A percentile compares a stretch with the other conserved stretches of the same genome.
Evolutionary conservation across 1,140 invertebrate species (phyloP).

Genomic region (Camponotus vicinus): DNA sequence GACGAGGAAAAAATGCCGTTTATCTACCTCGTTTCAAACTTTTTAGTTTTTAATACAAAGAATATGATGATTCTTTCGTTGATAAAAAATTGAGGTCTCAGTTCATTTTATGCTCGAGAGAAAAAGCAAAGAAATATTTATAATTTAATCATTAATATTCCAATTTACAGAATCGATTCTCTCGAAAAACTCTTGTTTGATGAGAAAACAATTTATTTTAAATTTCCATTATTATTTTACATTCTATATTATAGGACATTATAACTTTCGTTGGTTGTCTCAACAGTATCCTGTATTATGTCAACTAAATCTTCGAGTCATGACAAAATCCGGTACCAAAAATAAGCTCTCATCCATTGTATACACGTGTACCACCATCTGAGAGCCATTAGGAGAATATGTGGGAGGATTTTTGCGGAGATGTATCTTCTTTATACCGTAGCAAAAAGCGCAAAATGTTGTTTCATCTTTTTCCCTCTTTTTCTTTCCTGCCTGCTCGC

Average conservation of each 20-base stretch:
- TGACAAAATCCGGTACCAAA: background rate
- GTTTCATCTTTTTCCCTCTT: background rate
- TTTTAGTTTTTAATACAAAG: background rate
- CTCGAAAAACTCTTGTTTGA: background rate
- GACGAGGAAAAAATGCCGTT: background rate
- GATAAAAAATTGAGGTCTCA: background rate
- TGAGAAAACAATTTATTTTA: background rate
- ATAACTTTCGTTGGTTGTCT: background rate
- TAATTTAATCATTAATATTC: background rate
- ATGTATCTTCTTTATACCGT: slow-evolving; percentile 16
- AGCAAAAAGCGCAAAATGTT: slow-evolving; percentile 42
- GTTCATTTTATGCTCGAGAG: background rate
- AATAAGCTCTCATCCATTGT: slow-evolving; percentile 19
- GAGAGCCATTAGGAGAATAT: slow-evolving; percentile 23
- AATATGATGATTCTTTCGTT: background rate
- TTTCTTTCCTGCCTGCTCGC: background rate
- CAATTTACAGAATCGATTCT: background rate
- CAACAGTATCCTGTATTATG: no score
- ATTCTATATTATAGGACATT: background rate
- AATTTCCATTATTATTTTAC: background rate
- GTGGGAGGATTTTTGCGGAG: background rate
- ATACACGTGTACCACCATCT: slow-evolving; percentile 13
- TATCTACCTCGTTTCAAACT: background rate
- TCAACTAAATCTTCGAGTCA: background rate
- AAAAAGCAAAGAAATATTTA: background rate